Evolutionary conservation across 1,140 invertebrate genomes (phyloP), one percentile per base, ranked within the genome.

Genomic region (Trinorchestia longiramus): DNA sequence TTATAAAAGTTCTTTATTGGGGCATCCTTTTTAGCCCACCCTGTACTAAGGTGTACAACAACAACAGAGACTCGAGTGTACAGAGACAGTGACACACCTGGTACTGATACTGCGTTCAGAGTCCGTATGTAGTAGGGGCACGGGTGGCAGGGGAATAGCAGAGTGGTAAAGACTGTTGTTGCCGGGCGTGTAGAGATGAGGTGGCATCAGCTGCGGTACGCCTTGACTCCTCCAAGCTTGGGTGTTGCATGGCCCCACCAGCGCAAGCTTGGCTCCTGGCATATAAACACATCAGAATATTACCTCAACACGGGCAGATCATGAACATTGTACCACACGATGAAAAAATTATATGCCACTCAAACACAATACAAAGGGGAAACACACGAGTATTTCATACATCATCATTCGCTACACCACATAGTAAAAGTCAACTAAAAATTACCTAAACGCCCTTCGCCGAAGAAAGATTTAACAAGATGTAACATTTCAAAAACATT

Each of bases 171-270:
- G 19, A 19, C 6, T 19, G 44, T 96, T 97, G 97, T 96, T 98
- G 97, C 42, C 98, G 36, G 96, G 96, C 8, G 97, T 95, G 41
- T 98, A 99, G 96, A 98, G 98, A 97, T 99, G 98, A 42, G 99
- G 97, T 47, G 98, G 98, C 0, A 99, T 98, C 96, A 99, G 98
- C 97, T 99, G 98, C 0, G 99, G 99, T 90, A 99, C 97, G 96
- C 99, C 99, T 77, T 98, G 98, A 90, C 98, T 98, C 19, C 92
- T 44, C 98, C 99, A 99, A 0, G 98, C 98, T 11, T 99, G 92
- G 88, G 15, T 90, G 41, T 43, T 94, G 41, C 88, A 4, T 28
- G 92, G 41, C 19, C 92, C 92, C 17, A 47, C 92, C 40, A 94
- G 41, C 28, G 92, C 43, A 4, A 94, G 44, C 36, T 94, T 94